Percentiles rank a stretch among this genome's conserved stretches.
Conservation (phyloP, 2,888 invertebrate species). For the Synergus gifuensis region DNA sequence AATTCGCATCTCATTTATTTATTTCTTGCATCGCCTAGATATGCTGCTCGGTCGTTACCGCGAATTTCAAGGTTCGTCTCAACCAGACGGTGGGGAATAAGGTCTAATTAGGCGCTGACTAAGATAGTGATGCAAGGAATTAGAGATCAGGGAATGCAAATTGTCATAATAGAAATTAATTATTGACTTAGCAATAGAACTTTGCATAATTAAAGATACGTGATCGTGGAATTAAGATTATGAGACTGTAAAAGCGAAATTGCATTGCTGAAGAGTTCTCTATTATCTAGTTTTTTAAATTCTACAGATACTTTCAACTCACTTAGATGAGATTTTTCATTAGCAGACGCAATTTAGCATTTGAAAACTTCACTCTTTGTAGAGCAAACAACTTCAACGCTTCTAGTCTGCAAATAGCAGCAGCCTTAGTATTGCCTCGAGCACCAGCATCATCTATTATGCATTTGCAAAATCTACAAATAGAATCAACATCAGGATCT, state of each 20-base stretch:
- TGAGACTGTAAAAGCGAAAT: not conserved
- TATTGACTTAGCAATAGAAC: not conserved
- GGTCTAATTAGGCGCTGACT: not conserved
- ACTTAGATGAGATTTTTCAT: not conserved
- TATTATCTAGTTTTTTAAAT: not conserved
- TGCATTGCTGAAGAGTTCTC: not conserved
- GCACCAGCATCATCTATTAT: not conserved
- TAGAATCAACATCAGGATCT: not conserved
- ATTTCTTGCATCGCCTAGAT: not conserved
- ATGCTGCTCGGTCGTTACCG: not conserved
- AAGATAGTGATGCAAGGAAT: not conserved
- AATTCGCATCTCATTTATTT: not conserved
- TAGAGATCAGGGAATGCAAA: not conserved
- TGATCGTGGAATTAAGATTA: conserved; percentile 5
- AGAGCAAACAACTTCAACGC: no score
- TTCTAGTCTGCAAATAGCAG: no score
- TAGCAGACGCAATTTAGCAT: no score
- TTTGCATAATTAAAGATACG: not conserved
- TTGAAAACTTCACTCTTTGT: no score
- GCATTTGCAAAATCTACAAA: not conserved
- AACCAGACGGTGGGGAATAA: not conserved
- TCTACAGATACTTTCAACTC: not conserved
- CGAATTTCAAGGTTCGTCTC: not conserved
- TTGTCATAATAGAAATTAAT: not conserved
- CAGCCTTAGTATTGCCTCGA: not conserved